Evolutionary conservation across 1,140 invertebrate species (phyloP).

Genomic region (Neotoxoptera formosana): DNA sequence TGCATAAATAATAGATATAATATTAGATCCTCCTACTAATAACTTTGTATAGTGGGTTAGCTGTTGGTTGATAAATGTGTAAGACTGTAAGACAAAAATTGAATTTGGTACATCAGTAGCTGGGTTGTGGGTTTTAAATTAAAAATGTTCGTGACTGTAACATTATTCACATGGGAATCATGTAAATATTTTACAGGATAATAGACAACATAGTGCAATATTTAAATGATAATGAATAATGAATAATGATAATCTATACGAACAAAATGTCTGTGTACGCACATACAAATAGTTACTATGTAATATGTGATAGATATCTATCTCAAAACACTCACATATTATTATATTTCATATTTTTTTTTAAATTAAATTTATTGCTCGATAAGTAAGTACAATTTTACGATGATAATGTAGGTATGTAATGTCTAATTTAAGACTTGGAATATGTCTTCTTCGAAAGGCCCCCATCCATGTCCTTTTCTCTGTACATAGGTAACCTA

Average conservation of each 20-base stretch:
- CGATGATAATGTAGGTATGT: not conserved
- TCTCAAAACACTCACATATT: no score
- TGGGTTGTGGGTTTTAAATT: not conserved
- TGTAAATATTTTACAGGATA: not conserved
- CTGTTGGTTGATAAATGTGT: not conserved
- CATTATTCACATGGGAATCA: not conserved
- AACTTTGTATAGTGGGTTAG: not conserved
- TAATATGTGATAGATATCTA: not conserved
- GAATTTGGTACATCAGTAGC: not conserved
- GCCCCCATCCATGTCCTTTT: not conserved
- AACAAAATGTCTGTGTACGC: no score
- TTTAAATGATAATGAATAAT: not conserved
- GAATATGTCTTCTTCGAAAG: not conserved
- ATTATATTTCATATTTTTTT: no score
- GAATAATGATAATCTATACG: not conserved
- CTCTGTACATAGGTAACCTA: not conserved
- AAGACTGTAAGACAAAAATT: not conserved
- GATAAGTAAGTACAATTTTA: not conserved
- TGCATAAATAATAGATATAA: not conserved
- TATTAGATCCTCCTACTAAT: not conserved
- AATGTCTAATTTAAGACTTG: not conserved
- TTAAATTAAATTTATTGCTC: not conserved
- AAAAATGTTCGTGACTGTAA: not conserved
- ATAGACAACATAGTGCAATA: not conserved
- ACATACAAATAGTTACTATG: no score